Evolutionary conservation across 2,888 invertebrate species (phyloP).

Genomic region (Mylabris sibirica): DNA sequence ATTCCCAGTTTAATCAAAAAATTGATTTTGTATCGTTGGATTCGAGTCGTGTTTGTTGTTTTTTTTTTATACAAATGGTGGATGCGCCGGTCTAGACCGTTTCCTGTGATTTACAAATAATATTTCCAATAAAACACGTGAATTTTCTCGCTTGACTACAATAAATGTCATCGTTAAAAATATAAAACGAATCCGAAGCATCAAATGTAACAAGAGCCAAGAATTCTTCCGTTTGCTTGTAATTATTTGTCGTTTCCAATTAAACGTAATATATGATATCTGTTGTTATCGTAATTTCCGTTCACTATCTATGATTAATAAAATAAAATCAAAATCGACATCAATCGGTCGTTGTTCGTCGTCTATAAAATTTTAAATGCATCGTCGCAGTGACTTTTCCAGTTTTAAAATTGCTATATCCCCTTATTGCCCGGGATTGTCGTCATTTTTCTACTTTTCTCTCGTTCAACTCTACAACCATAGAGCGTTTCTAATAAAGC

Average conservation of each 20-base stretch:
- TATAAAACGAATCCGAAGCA: background rate
- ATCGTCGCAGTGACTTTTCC: conserved; percentile 33
- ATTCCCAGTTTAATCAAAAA: conserved; percentile 3
- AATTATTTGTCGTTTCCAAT: background rate
- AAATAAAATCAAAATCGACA: background rate
- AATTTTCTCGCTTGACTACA: background rate
- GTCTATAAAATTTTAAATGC: background rate
- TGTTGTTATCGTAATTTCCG: background rate
- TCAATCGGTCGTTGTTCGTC: too few relatives aligned
- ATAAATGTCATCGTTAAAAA: background rate
- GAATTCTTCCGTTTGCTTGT: background rate
- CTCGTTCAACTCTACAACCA: background rate
- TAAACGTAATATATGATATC: background rate
- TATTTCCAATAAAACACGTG: background rate
- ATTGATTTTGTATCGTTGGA: background rate
- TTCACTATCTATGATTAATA: background rate
- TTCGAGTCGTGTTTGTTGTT: background rate
- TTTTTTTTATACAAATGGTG: background rate
- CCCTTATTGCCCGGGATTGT: background rate
- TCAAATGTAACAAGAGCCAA: background rate
- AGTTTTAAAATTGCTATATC: conserved; percentile 40
- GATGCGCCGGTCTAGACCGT: background rate
- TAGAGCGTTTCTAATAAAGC: conserved; percentile 48
- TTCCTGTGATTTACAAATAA: background rate
- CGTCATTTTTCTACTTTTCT: background rate